Percentiles rank a stretch among this genome's conserved stretches.
Conservation (phyloP, 2,113 vertebrate species). For the Piprites chloris region DNA sequence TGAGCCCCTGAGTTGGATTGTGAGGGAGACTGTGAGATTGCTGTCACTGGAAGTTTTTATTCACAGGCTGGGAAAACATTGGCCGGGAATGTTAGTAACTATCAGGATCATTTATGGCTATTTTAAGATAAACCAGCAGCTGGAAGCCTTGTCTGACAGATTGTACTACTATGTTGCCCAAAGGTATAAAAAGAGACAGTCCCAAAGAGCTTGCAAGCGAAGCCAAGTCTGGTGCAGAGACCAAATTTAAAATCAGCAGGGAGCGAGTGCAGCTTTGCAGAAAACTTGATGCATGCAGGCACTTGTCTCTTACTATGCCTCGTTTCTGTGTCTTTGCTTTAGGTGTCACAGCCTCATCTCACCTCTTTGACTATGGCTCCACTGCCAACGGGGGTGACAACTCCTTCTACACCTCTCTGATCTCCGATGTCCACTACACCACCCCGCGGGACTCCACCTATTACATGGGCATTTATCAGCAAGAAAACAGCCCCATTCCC, state of each 20-base stretch:
- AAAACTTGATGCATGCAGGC: background rate
- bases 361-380: conserved; percentile 41
- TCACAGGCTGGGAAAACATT: background rate
- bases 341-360: conserved; percentile 73
- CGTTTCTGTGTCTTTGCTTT: conserved; percentile 42
- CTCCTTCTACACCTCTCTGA: conserved; percentile 90
- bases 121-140: background rate
- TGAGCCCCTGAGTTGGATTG: background rate
- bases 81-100: background rate
- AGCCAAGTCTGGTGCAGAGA: background rate
- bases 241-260: background rate
- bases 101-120: background rate
- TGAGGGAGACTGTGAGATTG: background rate
- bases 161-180: background rate
- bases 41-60: background rate
- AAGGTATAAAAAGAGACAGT: background rate
- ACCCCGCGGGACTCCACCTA: conserved; percentile 79
- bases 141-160: background rate
- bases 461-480: conserved; percentile 81
- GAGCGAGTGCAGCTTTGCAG: background rate
- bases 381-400: conserved; percentile 76
- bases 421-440: conserved; percentile 80
- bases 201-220: background rate
- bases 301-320: background rate
- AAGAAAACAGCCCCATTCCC: conserved; percentile 61